Percentiles rank a stretch among this genome's conserved stretches.
These are phyloP conservation scores for Magallana nippona DNA, from an alignment of 2,888 invertebrate species.

Conservation along the genomic window DNA sequence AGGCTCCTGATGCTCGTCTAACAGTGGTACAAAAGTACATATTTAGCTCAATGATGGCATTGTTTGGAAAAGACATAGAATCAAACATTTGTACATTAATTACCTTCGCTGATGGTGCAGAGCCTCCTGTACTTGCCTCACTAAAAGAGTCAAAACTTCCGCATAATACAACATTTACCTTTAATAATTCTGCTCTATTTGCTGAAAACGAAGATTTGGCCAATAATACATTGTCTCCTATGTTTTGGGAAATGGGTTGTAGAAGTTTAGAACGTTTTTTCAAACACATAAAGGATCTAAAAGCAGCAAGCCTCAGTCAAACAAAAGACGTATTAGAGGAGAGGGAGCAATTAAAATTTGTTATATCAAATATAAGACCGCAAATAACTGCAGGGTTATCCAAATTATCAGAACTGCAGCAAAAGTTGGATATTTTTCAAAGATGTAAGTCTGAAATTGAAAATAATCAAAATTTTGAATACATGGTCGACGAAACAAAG, in stretches of 20 bases:
- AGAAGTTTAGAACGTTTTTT: conserved; percentile 13
- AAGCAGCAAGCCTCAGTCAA: conserved; percentile 33
- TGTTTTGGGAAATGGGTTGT: conserved; percentile 40
- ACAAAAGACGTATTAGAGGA: conserved; percentile 36
- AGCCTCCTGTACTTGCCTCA: conserved; percentile 15
- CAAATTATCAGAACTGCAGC: background rate
- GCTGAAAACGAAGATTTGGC: background rate
- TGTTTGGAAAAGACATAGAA: conserved; percentile 14
- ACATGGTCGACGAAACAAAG: background rate
- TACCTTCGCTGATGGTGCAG: conserved; percentile 33
- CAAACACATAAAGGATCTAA: background rate
- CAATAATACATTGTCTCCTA: background rate
- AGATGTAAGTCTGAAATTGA: background rate
- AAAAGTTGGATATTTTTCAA: background rate
- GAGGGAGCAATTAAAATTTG: conserved; percentile 43
- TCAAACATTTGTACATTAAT: conserved; percentile 24
- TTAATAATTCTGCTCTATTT: background rate
- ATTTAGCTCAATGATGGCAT: background rate
- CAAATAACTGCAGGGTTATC: background rate
- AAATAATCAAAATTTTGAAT: background rate
- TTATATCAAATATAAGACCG: conserved; percentile 47
- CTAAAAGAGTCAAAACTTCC: conserved; percentile 18
- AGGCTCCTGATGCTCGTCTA: conserved; percentile 36
- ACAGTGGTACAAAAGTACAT: conserved; percentile 28
- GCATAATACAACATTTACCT: background rate